These are phyloP conservation scores for Mylabris phalerata DNA, from an alignment of 1,140 invertebrate genomes.

Conservation along the genomic window DNA sequence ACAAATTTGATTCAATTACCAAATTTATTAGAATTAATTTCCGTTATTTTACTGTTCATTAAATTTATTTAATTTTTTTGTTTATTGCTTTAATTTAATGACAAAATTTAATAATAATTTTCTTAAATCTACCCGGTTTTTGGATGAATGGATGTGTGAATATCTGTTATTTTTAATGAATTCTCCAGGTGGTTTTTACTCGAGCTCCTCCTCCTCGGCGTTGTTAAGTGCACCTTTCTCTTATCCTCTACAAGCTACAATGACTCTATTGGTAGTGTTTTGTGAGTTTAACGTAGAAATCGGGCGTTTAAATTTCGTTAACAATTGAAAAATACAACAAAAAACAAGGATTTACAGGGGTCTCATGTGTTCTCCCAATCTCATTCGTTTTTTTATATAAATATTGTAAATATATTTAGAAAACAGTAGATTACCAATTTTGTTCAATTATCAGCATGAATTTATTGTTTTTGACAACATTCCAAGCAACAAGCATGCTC, in stretches of 20 bases:
- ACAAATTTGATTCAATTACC: conserved; percentile 1
- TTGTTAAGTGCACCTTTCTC: conserved; percentile 19
- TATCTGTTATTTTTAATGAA: conserved; percentile 10
- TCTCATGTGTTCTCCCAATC: conserved; percentile 7
- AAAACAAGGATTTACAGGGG: conserved; percentile 7
- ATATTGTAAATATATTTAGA: conserved; percentile 8
- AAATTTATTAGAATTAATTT: neutral
- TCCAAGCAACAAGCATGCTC: too few species aligned
- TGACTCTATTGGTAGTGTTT: conserved; percentile 26
- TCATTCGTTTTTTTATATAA: neutral
- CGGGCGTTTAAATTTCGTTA: neutral
- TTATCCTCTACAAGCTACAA: conserved; percentile 23
- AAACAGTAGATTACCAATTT: neutral
- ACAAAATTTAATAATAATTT: neutral
- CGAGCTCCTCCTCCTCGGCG: conserved; percentile 10
- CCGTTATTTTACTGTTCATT: neutral
- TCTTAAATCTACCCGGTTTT: neutral
- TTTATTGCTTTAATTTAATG: neutral
- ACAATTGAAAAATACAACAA: neutral
- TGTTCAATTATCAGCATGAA: too few species aligned
- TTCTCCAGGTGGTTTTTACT: conserved; percentile 25
- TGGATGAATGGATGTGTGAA: neutral
- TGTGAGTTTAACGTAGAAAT: conserved; percentile 14
- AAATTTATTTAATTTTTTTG: neutral
- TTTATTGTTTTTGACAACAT: too few species aligned